Conservation (phyloP, 2,113 vertebrate species). For the Empidonax traillii region DNA sequence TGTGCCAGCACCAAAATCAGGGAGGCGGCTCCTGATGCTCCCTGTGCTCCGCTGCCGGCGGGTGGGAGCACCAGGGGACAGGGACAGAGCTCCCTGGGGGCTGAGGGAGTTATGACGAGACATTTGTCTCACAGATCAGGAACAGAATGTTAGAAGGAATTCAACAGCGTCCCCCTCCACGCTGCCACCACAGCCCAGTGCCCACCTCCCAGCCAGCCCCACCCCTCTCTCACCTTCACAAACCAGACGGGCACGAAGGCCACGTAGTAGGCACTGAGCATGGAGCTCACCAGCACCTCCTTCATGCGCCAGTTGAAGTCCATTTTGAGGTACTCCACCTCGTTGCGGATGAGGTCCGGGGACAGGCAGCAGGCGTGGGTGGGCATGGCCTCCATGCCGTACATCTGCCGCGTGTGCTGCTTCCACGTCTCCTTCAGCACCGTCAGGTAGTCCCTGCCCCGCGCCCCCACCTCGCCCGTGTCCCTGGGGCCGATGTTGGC, state of each 20-base stretch:
- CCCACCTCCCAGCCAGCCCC: neutral
- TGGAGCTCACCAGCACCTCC: constrained; percentile 97
- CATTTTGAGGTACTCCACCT: constrained; percentile 96
- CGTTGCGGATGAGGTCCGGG: constrained; percentile 93
- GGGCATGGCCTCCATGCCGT: constrained; percentile 89
- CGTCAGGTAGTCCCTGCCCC: constrained; percentile 87
- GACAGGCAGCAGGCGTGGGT: constrained; percentile 98
- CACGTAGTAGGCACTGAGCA: constrained; percentile 98
- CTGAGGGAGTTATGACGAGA: fast-evolving
- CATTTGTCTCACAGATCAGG: neutral
- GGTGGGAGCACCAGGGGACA: neutral
- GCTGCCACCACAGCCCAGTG: neutral
- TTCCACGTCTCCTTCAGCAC: constrained; percentile 96
- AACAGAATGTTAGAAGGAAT: no score
- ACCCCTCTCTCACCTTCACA: constrained; percentile 85
- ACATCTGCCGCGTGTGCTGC: constrained; percentile 91
- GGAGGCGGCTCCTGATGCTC: neutral
- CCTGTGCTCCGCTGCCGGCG: fast-evolving
- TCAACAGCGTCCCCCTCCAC: fast-evolving
- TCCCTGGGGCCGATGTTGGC: constrained; percentile 87
- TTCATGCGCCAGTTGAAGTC: constrained; percentile 99
- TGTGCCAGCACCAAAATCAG: fast-evolving
- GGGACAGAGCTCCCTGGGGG: neutral
- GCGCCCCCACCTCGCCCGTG: constrained; percentile 66
- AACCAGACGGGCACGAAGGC: constrained; percentile 99